phyloP scores from a whole-genome alignment of 2,113 vertebrate genomes.

The Gorsachius goisagi region DNA sequence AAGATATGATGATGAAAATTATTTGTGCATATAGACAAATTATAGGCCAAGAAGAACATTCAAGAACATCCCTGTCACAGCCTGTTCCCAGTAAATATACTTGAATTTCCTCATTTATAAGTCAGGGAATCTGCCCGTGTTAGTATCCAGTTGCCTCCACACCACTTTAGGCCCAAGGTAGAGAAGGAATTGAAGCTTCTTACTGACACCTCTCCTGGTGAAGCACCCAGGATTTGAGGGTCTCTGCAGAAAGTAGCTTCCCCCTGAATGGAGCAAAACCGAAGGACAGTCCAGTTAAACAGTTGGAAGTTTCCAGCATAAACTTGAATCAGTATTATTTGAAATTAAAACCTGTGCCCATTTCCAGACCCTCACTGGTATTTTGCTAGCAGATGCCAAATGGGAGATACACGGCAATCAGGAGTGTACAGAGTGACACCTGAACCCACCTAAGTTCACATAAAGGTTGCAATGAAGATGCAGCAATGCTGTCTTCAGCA shows the following conservation, averaged over 20 bases:
- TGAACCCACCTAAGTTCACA: not conserved
- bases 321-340: not conserved
- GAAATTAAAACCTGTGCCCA: not conserved
- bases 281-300: not conserved
- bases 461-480: not conserved
- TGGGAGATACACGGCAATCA: not conserved
- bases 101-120: not conserved
- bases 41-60: not conserved
- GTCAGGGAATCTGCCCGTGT: not conserved
- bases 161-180: not conserved
- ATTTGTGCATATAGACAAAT: not conserved
- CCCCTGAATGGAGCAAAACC: not conserved
- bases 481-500: not conserved
- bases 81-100: not conserved
- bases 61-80: not conserved
- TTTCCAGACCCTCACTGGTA: not conserved
- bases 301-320: not conserved
- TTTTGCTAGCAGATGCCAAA: not conserved
- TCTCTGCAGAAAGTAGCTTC: not conserved
- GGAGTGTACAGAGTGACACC: not conserved
- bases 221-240: not conserved
- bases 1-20: not conserved
- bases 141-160: not conserved
- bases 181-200: not conserved
- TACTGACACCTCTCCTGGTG: not conserved